phyloP scores from a whole-genome alignment of 2,113 vertebrate species.

The Peromyscus maniculatus region DNA sequence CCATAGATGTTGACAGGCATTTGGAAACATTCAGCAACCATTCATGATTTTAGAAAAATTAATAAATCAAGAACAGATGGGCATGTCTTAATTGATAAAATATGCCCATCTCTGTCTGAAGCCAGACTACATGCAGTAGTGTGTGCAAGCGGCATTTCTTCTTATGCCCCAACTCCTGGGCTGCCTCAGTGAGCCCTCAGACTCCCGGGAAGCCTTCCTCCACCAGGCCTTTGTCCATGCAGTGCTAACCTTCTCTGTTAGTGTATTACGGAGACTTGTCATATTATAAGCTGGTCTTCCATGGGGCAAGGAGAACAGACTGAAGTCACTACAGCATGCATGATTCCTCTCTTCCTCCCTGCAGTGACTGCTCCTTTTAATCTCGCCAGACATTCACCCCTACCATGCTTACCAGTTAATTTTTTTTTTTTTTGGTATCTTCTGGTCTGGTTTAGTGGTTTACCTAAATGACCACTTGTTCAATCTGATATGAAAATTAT shows the following conservation, averaged over 20 bases:
- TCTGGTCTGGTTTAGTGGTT: neutral
- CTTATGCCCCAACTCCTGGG: rapidly evolving
- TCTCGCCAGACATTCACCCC: rapidly evolving
- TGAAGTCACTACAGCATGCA: rapidly evolving
- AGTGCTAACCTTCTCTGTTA: neutral
- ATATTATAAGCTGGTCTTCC: too few species aligned
- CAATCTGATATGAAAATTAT: neutral
- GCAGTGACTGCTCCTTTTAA: rapidly evolving
- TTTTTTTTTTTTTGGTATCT: neutral
- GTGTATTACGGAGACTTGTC: neutral
- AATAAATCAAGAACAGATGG: slow-evolving; percentile 64
- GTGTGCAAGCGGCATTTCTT: neutral
- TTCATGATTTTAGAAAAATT: slow-evolving; percentile 65
- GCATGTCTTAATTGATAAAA: slow-evolving; percentile 49
- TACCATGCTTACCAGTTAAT: neutral
- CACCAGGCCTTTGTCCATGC: neutral
- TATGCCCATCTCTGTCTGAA: slow-evolving; percentile 18
- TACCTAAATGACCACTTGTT: neutral
- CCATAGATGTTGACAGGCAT: slow-evolving; percentile 27
- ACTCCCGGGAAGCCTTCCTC: rapidly evolving
- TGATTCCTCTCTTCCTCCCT: neutral
- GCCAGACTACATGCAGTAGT: neutral
- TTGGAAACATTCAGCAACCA: slow-evolving; percentile 64
- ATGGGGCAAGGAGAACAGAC: neutral
- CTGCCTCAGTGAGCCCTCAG: neutral